Percentiles rank a stretch among this genome's conserved stretches.
Conservation (phyloP, 2,797 vertebrate species). For the Trichosurus vulpecula region DNA sequence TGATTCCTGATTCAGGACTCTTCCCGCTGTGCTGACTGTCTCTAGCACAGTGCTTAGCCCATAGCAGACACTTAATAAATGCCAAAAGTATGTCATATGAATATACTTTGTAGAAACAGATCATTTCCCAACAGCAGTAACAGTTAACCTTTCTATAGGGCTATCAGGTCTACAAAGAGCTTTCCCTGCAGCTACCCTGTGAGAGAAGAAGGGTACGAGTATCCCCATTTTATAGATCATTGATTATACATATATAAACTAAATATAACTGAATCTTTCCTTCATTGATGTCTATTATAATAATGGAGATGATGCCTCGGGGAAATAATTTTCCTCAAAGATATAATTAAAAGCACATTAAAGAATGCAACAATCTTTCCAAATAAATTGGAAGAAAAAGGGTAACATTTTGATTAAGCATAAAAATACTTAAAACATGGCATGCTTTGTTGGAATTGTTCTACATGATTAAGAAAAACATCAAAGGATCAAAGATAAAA, state of each 20-base stretch:
- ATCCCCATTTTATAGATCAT: neutral
- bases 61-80: neutral
- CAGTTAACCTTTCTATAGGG: neutral
- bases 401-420: neutral
- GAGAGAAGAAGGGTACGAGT: neutral
- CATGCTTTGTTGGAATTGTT: neutral
- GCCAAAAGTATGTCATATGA: neutral
- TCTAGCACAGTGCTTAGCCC: neutral
- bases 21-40: neutral
- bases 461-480: neutral
- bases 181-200: neutral
- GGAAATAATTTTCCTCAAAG: neutral
- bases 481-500: neutral
- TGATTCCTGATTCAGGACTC: neutral
- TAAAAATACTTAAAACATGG: neutral
- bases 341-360: neutral
- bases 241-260: neutral
- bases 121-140: neutral
- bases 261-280: neutral
- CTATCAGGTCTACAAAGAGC: neutral
- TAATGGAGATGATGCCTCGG: neutral
- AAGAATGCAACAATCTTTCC: neutral
- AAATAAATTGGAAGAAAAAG: neutral
- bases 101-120: neutral
- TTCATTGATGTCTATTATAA: neutral